Percentiles rank a stretch among this genome's conserved stretches.
phyloP scores from a whole-genome alignment of 2,888 invertebrate genomes.

The Microctonus aethiopoides region DNA sequence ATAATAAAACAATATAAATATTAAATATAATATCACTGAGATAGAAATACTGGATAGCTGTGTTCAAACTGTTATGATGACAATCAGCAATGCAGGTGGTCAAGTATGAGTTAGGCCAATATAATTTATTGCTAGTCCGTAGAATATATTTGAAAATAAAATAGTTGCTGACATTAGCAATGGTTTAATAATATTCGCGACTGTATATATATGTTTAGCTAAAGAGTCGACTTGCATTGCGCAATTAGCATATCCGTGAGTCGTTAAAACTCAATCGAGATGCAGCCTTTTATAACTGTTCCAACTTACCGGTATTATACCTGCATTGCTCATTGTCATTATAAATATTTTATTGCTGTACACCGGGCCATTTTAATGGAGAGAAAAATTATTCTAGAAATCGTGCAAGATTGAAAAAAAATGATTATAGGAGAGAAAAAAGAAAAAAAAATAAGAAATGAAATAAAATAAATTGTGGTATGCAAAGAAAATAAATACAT shows the following conservation, averaged over 20 bases:
- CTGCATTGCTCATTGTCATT: slow-evolving; percentile 31
- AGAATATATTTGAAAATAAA: not conserved
- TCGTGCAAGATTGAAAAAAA: slow-evolving; percentile 14
- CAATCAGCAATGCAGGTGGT: slow-evolving; percentile 28
- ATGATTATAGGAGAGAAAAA: too few relatives aligned
- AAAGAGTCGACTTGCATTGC: slow-evolving; percentile 39
- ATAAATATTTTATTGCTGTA: slow-evolving; percentile 38
- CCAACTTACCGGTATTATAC: slow-evolving; percentile 29
- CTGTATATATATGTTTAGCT: not conserved
- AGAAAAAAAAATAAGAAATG: not conserved
- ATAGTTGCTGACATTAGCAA: not conserved
- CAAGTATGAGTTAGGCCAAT: not conserved
- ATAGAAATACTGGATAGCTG: too few relatives aligned
- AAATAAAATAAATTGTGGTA: not conserved
- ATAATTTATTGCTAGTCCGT: not conserved
- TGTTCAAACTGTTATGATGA: slow-evolving; percentile 38
- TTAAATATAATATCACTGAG: too few relatives aligned
- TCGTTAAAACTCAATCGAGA: slow-evolving; percentile 52
- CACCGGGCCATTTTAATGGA: slow-evolving; percentile 34
- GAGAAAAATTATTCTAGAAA: slow-evolving; percentile 39
- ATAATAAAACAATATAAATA: slow-evolving; percentile 36
- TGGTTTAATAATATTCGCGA: not conserved
- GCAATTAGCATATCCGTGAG: slow-evolving; percentile 50
- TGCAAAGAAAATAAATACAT: slow-evolving; percentile 5
- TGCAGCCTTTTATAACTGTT: slow-evolving; percentile 40